Evolutionary conservation across 2,113 vertebrate genomes (phyloP).

Genomic region (Dasyurus viverrinus): DNA sequence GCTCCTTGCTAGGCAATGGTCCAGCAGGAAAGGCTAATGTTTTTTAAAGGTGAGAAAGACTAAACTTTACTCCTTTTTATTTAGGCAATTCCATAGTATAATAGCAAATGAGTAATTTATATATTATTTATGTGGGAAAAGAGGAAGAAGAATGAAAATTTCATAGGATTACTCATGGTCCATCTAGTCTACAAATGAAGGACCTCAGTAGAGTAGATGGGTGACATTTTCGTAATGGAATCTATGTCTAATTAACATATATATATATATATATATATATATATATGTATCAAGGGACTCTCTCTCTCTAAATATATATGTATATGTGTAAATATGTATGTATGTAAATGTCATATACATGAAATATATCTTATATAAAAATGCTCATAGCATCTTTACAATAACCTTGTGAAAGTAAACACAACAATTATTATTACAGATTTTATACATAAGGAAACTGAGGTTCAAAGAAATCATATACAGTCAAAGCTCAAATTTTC

Average conservation of each 20-base stretch:
- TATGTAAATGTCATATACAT: neutral
- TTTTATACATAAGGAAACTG: neutral
- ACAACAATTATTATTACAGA: neutral
- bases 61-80: neutral
- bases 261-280: too few relatives aligned
- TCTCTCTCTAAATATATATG: neutral
- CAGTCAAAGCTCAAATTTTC: neutral
- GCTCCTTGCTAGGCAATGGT: neutral
- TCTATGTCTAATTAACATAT: neutral
- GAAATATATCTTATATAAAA: neutral
- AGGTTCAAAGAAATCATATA: neutral
- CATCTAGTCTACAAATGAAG: neutral
- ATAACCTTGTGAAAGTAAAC: neutral
- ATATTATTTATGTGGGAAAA: neutral
- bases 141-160: neutral
- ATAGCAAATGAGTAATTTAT: neutral
- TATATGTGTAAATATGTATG: neutral
- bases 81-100: neutral
- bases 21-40: neutral
- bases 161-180: neutral
- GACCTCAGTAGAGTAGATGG: neutral
- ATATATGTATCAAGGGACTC: neutral
- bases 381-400: neutral
- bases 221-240: neutral
- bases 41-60: neutral